Conservation (phyloP, 1,140 invertebrate species). For the Rhagoletis pomonella region DNA sequence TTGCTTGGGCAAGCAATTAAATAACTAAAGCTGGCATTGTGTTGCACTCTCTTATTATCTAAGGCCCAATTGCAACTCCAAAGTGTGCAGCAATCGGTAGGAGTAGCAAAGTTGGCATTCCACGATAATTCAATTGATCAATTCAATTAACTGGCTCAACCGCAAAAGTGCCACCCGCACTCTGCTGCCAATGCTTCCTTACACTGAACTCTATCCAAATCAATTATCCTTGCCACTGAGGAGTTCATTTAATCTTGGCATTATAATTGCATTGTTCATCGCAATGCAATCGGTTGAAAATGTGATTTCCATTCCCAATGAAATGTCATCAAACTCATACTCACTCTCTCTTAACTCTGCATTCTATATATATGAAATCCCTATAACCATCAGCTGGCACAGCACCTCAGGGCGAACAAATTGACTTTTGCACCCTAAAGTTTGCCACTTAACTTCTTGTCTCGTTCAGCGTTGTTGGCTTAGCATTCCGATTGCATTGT, state of each 20-base stretch:
- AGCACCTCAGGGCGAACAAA: constrained; percentile 1
- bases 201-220: neutral
- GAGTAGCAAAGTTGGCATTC: neutral
- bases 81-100: neutral
- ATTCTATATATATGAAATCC: neutral
- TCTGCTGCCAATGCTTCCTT: neutral
- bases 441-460: neutral
- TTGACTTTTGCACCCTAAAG: constrained; percentile 37
- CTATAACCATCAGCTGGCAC: too few species aligned
- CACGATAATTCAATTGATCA: constrained; percentile 29
- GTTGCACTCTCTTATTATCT: constrained; percentile 23
- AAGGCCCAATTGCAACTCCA: neutral
- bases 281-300: constrained; percentile 2
- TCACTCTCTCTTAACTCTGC: neutral
- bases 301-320: neutral
- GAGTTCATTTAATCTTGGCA: constrained; percentile 25
- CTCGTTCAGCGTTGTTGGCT: neutral
- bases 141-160: constrained; percentile 46
- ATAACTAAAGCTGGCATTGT: neutral
- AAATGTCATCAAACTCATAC: neutral
- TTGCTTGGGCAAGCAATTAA: neutral
- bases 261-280: constrained; percentile 48
- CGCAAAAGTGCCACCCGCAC: neutral
- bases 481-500: constrained; percentile 28
- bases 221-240: constrained; percentile 21